phyloP scores from a whole-genome alignment of 2,888 invertebrate species.

The Drosophila fulvimacula region DNA sequence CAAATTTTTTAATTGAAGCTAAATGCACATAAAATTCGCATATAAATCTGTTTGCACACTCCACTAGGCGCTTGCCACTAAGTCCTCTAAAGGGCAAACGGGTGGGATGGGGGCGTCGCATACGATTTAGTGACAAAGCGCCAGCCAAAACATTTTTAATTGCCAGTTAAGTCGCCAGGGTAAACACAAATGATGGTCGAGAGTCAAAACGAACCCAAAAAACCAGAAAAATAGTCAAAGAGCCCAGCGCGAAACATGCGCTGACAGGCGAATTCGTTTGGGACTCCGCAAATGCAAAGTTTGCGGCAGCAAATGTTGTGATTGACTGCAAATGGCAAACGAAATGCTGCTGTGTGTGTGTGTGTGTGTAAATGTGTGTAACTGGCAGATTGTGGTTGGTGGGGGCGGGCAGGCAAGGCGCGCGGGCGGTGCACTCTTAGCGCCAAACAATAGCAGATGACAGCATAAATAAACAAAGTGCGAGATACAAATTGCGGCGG shows the following conservation, averaged over 20 bases:
- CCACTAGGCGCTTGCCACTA: constrained; percentile 7
- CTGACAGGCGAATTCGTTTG: constrained; percentile 57
- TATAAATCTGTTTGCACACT: constrained; percentile 2
- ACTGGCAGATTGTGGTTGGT: background rate
- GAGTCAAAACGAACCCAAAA: constrained; percentile 37
- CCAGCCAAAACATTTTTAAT: constrained; percentile 68
- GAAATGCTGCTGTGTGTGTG: constrained; percentile 44
- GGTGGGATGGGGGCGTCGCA: background rate
- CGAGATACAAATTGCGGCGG: constrained; percentile 74
- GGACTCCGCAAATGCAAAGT: constrained; percentile 39
- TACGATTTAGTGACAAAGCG: constrained; percentile 44
- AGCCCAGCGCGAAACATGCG: constrained; percentile 1
- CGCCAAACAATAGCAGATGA: constrained; percentile 72
- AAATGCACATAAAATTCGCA: constrained; percentile 20
- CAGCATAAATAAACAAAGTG: constrained; percentile 75
- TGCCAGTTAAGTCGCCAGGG: constrained; percentile 50
- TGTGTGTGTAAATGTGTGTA: constrained; percentile 2
- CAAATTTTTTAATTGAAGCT: constrained; percentile 24
- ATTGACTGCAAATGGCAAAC: constrained; percentile 75
- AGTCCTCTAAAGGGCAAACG: constrained; percentile 28
- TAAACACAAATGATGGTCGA: constrained; percentile 69
- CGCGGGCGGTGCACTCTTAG: constrained; percentile 15
- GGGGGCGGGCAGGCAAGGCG: background rate
- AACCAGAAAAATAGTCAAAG: background rate
- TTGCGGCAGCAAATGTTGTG: constrained; percentile 45